Evolutionary conservation across 2,888 invertebrate genomes (phyloP).

Genomic region (Hypomecis punctinalis): DNA sequence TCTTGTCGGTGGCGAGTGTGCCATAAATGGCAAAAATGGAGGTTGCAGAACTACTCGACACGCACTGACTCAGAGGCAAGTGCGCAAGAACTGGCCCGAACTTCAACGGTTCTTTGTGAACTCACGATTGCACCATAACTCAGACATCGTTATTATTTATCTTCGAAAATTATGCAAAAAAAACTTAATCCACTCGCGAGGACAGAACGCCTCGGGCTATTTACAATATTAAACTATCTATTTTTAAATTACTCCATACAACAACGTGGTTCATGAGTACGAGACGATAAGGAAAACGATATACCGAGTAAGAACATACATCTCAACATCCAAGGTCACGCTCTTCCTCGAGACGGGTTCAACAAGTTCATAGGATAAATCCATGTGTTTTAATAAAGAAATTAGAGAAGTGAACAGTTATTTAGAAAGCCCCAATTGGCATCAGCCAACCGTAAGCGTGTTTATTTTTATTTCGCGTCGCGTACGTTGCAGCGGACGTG

Average conservation of each 20-base stretch:
- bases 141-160: not conserved
- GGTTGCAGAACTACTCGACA: constrained; percentile 64
- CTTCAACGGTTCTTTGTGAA: constrained; percentile 44
- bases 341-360: not conserved
- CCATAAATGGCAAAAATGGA: constrained; percentile 65
- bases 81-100: constrained; percentile 48
- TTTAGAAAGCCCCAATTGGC: constrained; percentile 44
- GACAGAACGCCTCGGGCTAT: not conserved
- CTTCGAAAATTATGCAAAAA: not conserved
- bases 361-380: not conserved
- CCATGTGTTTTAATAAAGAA: not conserved
- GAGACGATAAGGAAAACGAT: too few species aligned
- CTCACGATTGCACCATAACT: constrained; percentile 36
- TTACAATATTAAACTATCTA: not conserved
- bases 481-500: constrained; percentile 72
- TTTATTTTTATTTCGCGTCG: constrained; percentile 70
- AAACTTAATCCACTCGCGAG: too few species aligned
- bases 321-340: too few species aligned
- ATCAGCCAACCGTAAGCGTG: constrained; percentile 46
- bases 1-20: constrained; percentile 5
- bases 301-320: too few species aligned
- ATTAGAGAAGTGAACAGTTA: constrained; percentile 6
- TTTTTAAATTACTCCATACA: too few species aligned
- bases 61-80: constrained; percentile 60
- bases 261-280: too few species aligned